Conservation (phyloP, 2,888 invertebrate species). For the Mythimna loreyi region DNA sequence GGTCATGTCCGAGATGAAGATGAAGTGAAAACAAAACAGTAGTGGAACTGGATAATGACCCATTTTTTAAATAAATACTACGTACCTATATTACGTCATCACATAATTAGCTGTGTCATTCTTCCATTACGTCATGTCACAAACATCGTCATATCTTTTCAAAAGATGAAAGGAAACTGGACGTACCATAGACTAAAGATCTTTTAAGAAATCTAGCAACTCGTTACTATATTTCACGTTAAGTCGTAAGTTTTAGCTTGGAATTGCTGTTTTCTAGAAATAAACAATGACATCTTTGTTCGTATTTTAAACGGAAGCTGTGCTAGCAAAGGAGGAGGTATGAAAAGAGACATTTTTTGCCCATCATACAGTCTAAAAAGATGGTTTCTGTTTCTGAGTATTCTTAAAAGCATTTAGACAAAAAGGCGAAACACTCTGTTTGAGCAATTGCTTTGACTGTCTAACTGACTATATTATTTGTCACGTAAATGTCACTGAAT, state of each 20-base stretch:
- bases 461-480: too few species aligned
- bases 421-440: too few species aligned
- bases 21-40: conserved; percentile 51
- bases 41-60: conserved; percentile 17
- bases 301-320: neutral
- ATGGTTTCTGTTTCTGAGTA: too few species aligned
- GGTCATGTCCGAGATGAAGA: too few species aligned
- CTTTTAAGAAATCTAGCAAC: conserved; percentile 15
- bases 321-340: neutral
- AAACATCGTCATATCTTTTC: conserved; percentile 9
- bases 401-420: too few species aligned
- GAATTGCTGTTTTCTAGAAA: conserved; percentile 27
- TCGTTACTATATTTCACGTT: conserved; percentile 14
- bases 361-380: too few species aligned
- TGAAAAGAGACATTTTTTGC: too few species aligned
- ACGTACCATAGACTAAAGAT: neutral
- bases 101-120: conserved; percentile 23
- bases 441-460: too few species aligned
- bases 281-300: neutral
- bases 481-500: too few species aligned
- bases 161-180: conserved; percentile 11
- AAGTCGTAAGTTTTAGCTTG: conserved; percentile 2
- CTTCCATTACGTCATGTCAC: conserved; percentile 13
- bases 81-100: conserved; percentile 18
- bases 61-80: conserved; percentile 9